Percentiles rank a stretch among this genome's conserved stretches.
phyloP scores from a whole-genome alignment of 2,113 vertebrate genomes.

The Madoqua kirkii region DNA sequence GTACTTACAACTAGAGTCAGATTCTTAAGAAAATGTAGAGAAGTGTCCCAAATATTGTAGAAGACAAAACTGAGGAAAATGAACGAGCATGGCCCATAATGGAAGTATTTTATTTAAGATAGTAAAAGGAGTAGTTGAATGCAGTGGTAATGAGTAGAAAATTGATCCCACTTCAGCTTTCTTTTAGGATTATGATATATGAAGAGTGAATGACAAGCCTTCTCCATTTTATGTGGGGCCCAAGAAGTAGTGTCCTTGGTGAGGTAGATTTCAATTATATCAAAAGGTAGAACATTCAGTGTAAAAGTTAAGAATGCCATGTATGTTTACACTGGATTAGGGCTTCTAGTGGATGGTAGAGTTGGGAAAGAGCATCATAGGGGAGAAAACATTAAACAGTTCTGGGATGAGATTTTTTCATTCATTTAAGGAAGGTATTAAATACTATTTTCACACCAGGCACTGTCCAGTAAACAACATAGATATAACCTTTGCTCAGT shows the following conservation, averaged over 20 bases:
- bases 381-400: neutral
- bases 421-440: neutral
- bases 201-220: neutral
- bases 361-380: neutral
- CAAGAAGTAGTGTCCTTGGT: neutral
- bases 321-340: neutral
- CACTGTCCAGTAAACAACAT: neutral
- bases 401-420: neutral
- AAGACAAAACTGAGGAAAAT: neutral
- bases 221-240: neutral
- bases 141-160: neutral
- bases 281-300: neutral
- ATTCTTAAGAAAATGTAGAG: neutral
- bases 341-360: neutral
- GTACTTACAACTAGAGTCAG: neutral
- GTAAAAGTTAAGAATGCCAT: neutral
- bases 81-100: neutral
- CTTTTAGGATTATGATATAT: neutral
- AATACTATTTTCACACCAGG: neutral
- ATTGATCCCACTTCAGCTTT: neutral
- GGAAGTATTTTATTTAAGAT: slow-evolving; percentile 1
- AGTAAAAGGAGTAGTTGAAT: neutral
- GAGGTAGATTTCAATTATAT: neutral
- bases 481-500: neutral
- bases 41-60: neutral